A percentile compares a stretch with the other conserved stretches of the same genome.
Conservation (phyloP, 2,113 vertebrate species). For the Callithrix jacchus region DNA sequence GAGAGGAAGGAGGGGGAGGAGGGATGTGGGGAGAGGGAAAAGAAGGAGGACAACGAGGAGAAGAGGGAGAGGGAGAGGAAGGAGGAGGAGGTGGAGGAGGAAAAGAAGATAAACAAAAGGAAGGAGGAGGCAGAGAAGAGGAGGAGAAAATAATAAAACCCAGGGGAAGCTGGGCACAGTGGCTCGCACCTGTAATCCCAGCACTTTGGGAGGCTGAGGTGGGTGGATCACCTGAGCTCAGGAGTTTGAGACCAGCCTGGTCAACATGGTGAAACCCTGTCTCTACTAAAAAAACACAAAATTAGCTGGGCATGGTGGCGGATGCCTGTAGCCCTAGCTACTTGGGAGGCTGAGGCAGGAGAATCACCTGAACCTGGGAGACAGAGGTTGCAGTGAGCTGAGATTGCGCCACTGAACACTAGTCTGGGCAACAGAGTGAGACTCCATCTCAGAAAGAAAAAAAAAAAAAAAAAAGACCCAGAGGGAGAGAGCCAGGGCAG, state of each 20-base stretch:
- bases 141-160: no score
- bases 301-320: not conserved
- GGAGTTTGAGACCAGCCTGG: not conserved
- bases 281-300: not conserved
- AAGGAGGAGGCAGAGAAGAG: no score
- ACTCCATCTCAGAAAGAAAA: not conserved
- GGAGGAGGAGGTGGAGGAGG: no score
- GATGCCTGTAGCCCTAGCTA: not conserved
- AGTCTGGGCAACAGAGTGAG: not conserved
- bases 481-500: no score
- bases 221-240: not conserved
- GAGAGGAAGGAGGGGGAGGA: no score
- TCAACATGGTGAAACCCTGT: not conserved
- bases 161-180: not conserved
- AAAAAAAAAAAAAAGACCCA: not conserved
- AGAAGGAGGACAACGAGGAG: accelerated
- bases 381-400: not conserved
- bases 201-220: not conserved
- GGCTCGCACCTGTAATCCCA: not conserved
- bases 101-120: accelerated
- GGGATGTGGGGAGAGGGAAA: no score
- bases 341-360: not conserved
- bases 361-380: not conserved
- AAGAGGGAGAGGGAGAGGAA: no score
- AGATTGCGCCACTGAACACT: not conserved